These are phyloP conservation scores for Lithophane ornitopus DNA, from an alignment of 2,888 invertebrate genomes.

Conservation along the genomic window DNA sequence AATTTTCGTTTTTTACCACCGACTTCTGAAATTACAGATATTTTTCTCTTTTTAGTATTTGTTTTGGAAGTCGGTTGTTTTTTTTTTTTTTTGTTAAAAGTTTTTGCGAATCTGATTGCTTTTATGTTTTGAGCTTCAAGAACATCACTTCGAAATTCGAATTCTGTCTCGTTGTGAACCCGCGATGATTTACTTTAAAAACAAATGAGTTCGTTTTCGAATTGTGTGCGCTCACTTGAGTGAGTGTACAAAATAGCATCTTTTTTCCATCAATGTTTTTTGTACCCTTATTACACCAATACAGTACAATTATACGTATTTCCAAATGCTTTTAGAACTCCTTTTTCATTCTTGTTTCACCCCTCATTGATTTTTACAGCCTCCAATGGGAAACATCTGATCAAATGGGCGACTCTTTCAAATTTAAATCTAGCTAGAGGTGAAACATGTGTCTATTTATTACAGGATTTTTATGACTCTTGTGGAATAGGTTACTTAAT, in stretches of 20 bases:
- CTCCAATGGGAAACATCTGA: conserved; percentile 3
- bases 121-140: background rate
- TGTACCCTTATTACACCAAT: background rate
- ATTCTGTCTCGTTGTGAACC: background rate
- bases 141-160: background rate
- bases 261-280: background rate
- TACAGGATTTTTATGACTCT: too few species aligned
- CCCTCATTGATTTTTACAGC: conserved; percentile 42
- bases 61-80: too few species aligned
- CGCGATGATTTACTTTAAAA: background rate
- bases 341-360: conserved; percentile 20
- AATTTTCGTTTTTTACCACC: too few species aligned
- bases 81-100: too few species aligned
- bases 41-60: too few species aligned
- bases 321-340: conserved; percentile 11
- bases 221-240: background rate
- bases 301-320: background rate
- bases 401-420: conserved; percentile 7
- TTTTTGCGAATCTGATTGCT: background rate
- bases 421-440: conserved; percentile 1
- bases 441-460: too few species aligned
- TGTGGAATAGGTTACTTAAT: too few species aligned
- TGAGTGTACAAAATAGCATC: background rate
- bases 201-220: background rate
- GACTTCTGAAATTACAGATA: too few species aligned